A percentile compares a stretch with the other conserved stretches of the same genome.
These are phyloP conservation scores for Netelia melanura DNA, from an alignment of 2,888 invertebrate genomes.

Conservation along the genomic window DNA sequence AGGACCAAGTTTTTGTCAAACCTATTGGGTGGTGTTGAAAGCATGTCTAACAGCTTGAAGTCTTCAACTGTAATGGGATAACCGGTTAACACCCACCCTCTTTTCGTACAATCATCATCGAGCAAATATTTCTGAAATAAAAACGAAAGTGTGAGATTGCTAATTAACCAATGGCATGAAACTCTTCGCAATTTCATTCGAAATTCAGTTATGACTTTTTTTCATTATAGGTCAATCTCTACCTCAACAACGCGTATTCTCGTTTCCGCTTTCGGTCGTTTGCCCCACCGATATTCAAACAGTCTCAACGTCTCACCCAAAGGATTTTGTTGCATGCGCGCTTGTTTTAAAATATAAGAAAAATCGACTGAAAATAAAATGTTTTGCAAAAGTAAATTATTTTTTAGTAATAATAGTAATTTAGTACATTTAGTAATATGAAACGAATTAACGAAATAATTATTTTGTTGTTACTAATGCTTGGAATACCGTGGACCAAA, in stretches of 20 bases:
- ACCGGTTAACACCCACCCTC: constrained; percentile 88
- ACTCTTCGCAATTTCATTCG: not conserved
- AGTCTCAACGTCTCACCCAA: constrained; percentile 73
- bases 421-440: too few relatives aligned
- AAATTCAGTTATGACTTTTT: constrained; percentile 79
- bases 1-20: constrained; percentile 71
- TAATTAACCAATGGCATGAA: not conserved
- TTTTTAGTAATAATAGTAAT: not conserved
- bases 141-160: constrained; percentile 52
- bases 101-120: constrained; percentile 86
- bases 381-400: not conserved
- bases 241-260: constrained; percentile 78
- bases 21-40: constrained; percentile 89
- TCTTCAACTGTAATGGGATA: constrained; percentile 87
- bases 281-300: constrained; percentile 71
- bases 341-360: constrained; percentile 86
- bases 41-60: constrained; percentile 87
- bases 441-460: not conserved
- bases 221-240: not conserved
- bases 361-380: constrained; percentile 86
- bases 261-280: constrained; percentile 69
- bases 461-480: not conserved
- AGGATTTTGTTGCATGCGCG: constrained; percentile 81
- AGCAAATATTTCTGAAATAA: constrained; percentile 84
- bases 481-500: constrained; percentile 85